Evolutionary conservation across 2,797 vertebrate species (phyloP), one percentile per base, ranked within the genome.

Genomic region (Enteromius unitaeniatus): DNA sequence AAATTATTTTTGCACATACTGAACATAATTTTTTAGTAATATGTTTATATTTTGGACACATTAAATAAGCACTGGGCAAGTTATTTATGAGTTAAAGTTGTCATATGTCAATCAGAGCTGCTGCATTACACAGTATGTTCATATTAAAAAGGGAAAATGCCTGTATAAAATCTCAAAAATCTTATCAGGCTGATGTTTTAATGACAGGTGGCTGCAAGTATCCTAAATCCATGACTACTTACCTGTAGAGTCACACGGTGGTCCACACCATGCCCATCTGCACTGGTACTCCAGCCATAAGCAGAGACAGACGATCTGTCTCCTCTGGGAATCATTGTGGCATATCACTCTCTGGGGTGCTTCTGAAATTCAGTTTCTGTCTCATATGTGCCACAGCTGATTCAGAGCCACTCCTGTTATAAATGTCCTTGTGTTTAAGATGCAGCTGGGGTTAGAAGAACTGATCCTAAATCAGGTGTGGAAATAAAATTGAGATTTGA

Each of bases 361-460:
- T 77, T 51, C 72, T 42, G 64, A 77, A 83, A 78, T 72, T 75
- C 82, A 62, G 21, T 34, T 49, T 49, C 75, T 55, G 4, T 31
- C 49, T 55, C 49, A 42, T 13, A 45, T 62, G 21, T 78, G 65
- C 51, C 67, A 67, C 40, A 60, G 23, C 53, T 84, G 40, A 78
- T 84, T 60, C 28, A 62, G 53, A 82, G 81, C 58, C 72, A 76
- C 60, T 28, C 23, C 3, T 67, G 72, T 67, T 65, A 68, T 82
- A 65, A 74, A 75, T 75, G 34, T 53, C 62, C 49, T 55, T n/a
- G 76, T 62, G 42, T 84, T 84, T 79, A 83, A 83, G 37, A 75
- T 77, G 73, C 68, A 79, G 45, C 21, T 79, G 69, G 45, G n/a
- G 37, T 37, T 23, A 13, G 58, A 84, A 34, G 31, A 84, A 65